A percentile compares a stretch with the other conserved stretches of the same genome.
Conservation (phyloP, 2,113 vertebrate species). For the Gracilinanus agilis region DNA sequence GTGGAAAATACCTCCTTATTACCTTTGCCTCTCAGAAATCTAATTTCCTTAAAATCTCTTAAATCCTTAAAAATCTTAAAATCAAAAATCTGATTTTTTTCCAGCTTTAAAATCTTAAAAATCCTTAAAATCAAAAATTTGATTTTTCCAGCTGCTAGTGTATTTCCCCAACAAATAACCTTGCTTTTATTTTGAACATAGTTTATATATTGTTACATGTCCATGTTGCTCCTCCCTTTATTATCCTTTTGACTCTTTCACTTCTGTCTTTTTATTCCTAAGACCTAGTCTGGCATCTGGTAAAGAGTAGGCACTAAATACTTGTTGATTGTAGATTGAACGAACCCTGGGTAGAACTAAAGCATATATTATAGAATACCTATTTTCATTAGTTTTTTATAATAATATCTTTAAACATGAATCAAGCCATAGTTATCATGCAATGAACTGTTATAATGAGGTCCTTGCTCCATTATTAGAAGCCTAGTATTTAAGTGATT, state of each 20-base stretch:
- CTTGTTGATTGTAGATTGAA: neutral
- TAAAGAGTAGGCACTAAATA: neutral
- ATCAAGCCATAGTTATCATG: slow-evolving; percentile 3
- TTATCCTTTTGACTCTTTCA: neutral
- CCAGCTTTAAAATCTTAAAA: no score
- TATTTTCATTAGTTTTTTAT: slow-evolving; percentile 41
- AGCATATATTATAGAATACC: slow-evolving; percentile 35
- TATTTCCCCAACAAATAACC: neutral
- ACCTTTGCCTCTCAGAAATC: neutral
- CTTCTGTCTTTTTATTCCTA: neutral
- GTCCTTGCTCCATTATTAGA: slow-evolving; percentile 20
- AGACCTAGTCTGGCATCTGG: neutral
- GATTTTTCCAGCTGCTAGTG: neutral
- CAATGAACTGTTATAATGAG: slow-evolving; percentile 43
- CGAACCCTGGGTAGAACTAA: neutral
- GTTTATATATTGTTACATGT: neutral
- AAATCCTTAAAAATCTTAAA: no score
- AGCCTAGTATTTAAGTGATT: slow-evolving; percentile 43
- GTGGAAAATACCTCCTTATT: neutral
- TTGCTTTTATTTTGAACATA: neutral
- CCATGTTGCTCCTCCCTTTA: neutral
- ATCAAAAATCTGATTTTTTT: no score
- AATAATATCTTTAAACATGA: slow-evolving; percentile 3
- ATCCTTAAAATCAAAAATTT: neutral
- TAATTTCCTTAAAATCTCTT: neutral